phyloP scores from a whole-genome alignment of 2,113 vertebrate species.

The Panurus biarmicus region DNA sequence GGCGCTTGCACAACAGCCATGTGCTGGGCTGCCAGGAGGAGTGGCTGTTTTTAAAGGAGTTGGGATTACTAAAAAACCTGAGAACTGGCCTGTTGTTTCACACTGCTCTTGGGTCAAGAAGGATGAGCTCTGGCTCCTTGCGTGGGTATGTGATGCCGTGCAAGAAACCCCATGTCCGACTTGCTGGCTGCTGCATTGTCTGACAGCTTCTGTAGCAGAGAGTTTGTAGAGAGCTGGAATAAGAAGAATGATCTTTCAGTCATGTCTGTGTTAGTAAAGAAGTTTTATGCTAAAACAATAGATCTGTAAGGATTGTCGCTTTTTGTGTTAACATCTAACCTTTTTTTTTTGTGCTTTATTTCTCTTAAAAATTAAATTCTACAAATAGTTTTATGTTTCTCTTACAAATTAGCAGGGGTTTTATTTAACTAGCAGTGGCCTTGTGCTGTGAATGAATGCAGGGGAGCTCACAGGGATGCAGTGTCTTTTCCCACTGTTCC shows the following conservation, averaged over 20 bases:
- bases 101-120: neutral
- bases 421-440: neutral
- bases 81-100: neutral
- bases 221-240: neutral
- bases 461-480: neutral
- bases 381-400: neutral
- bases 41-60: neutral
- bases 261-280: neutral
- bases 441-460: neutral
- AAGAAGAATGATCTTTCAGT: neutral
- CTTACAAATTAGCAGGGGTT: neutral
- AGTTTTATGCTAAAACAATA: neutral
- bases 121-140: neutral
- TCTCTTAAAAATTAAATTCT: neutral
- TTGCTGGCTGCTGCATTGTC: neutral
- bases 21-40: neutral
- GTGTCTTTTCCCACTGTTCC: neutral
- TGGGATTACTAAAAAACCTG: neutral
- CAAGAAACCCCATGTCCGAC: neutral
- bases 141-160: neutral
- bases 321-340: neutral
- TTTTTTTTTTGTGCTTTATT: neutral
- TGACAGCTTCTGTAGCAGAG: neutral
- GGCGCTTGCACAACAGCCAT: rapidly evolving
- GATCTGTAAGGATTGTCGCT: neutral